Base-by-base conservation (phyloP, 1,140 invertebrate genomes). In the Drosophila sturtevanti region DNA sequence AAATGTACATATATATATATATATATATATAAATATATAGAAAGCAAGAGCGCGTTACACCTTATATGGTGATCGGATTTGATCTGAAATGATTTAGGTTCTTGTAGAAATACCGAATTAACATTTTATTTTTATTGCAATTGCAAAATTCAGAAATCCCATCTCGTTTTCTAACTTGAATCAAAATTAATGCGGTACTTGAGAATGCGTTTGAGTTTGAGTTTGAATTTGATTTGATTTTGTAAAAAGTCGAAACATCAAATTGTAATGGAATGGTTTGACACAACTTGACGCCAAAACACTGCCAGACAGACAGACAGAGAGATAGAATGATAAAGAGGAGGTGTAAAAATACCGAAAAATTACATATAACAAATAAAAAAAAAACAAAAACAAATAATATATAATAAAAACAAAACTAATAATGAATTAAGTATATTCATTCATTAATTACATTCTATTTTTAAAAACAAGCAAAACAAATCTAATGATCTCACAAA, bases 241-340 rank as follows among this genome's bases (percentile, higher is more conserved):
- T 63, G 56, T 70, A 74, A 80, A 78, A 79, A 73, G 84, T 72
- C 67, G 73, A 77, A 82, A 64, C 77, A 84, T 76, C 60, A 89
- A 90, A 89, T 89, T 91, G 90, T 81, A 85, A 85, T 63, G 80
- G 90, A 85, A 78, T 87, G 90, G 90, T 91, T 90, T 91, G 90
- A 91, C 90, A 91, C 90, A 91, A 91, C 89, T 91, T 89, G 84
- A 90, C 86, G 90, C 90, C 90, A 91, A 91, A 85, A 91, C 89
- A 91, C 90, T 91, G 90, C 90, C 89, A 91, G 86, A 91, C 18
- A 48, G 72, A 78, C 68, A 80, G 65, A 72, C 72, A 70, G 52
- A 38, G 63, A 37, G 79, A 80, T 60, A 67, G 41, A 63, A 41
- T 63, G 64, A 63, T 72, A 77, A 77, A 77, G 69, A 77, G 16